Evolutionary conservation across 2,797 vertebrate genomes (phyloP).

Genomic region (Rhadinocentrus ornatus): DNA sequence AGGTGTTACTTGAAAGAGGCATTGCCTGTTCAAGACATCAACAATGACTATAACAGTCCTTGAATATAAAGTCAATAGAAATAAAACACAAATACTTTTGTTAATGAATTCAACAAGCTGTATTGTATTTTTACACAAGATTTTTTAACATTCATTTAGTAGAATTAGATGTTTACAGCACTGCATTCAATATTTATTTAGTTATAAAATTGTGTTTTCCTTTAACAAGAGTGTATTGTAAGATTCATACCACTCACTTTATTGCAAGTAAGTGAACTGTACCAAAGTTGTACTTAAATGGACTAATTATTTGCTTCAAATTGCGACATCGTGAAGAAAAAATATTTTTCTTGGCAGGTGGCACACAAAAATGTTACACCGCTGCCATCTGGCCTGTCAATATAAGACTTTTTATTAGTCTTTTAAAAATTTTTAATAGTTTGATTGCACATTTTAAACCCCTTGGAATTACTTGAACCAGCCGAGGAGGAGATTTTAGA

Average conservation of each 20-base stretch:
- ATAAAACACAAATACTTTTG: neutral
- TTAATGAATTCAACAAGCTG: neutral
- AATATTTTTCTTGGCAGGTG: neutral
- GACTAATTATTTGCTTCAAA: neutral
- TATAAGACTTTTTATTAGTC: conserved; percentile 44
- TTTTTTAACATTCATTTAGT: neutral
- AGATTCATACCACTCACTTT: neutral
- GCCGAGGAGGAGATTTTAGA: conserved; percentile 9
- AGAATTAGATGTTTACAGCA: neutral
- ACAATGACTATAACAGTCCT: neutral
- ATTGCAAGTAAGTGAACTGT: neutral
- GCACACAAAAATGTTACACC: conserved; percentile 36
- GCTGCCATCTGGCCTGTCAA: conserved; percentile 47
- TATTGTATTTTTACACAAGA: neutral
- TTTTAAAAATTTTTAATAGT: conserved; percentile 33
- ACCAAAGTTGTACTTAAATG: neutral
- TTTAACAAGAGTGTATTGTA: too few relatives aligned
- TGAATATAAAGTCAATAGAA: neutral
- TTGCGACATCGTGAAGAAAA: conserved; percentile 7
- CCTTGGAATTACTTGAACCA: conserved; percentile 31
- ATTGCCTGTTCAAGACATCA: neutral
- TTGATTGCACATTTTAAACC: conserved; percentile 39
- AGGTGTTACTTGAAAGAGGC: neutral
- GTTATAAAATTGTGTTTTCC: too few relatives aligned
- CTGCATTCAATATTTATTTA: too few relatives aligned